A percentile compares a stretch with the other conserved stretches of the same genome.
Evolutionary conservation across 2,797 vertebrate species (phyloP).

Genomic region (Momotus momota): DNA sequence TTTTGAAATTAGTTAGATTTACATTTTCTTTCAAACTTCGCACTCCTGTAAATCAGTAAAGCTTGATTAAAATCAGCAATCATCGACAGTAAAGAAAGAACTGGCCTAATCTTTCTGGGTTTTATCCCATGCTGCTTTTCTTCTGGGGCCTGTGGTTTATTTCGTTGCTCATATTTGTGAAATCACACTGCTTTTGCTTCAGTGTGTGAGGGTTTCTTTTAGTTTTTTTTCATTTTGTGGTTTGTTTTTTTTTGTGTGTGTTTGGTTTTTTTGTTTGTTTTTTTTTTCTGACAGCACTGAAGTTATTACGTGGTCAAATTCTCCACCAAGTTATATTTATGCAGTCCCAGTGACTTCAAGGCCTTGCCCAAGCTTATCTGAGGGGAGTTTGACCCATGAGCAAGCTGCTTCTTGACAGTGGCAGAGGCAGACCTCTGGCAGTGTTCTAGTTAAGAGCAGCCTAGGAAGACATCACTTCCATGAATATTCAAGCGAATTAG

Average conservation of each 20-base stretch:
- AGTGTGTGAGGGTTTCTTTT: no score
- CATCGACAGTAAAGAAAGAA: neutral
- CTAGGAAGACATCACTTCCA: slow-evolving; percentile 16
- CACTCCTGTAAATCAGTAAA: neutral
- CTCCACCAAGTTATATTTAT: neutral
- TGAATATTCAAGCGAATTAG: slow-evolving; percentile 53
- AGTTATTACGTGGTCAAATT: slow-evolving; percentile 1
- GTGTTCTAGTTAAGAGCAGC: slow-evolving; percentile 51
- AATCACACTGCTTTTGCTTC: neutral
- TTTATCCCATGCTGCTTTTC: neutral
- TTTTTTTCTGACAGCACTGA: neutral
- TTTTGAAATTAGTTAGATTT: slow-evolving; percentile 11
- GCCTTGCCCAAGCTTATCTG: neutral
- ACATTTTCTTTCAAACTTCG: neutral
- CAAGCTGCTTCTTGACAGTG: neutral
- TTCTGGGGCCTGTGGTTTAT: neutral
- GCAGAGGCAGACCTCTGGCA: slow-evolving; percentile 52
- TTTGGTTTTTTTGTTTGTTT: neutral
- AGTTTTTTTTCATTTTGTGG: no score
- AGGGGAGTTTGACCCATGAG: slow-evolving; percentile 11
- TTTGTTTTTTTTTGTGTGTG: no score
- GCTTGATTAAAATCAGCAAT: neutral
- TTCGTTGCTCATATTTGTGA: neutral
- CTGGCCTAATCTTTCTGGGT: neutral
- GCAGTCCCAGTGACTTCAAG: slow-evolving; percentile 21